phyloP scores from a whole-genome alignment of 2,113 vertebrate species.

The Collichthys lucidus region DNA sequence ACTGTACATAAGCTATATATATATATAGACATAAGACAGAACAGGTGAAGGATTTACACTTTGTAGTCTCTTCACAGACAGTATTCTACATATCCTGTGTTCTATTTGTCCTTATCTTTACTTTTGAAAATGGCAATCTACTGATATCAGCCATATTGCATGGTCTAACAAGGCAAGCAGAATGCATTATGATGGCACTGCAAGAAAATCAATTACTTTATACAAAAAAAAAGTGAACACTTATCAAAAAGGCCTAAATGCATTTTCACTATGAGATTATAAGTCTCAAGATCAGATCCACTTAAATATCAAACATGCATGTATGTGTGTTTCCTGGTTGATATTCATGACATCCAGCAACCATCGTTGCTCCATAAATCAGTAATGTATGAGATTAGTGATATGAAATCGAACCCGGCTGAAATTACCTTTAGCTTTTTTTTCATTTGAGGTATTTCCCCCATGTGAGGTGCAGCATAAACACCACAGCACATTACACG shows the following conservation, averaged over 20 bases:
- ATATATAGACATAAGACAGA: no score
- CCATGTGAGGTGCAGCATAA: not conserved
- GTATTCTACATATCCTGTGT: not conserved
- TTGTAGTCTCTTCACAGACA: not conserved
- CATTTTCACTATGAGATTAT: slow-evolving; percentile 12
- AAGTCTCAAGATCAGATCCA: slow-evolving; percentile 11
- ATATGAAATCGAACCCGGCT: slow-evolving; percentile 6
- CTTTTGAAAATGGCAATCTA: slow-evolving; percentile 8
- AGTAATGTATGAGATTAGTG: not conserved
- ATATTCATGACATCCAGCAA: slow-evolving; percentile 2
- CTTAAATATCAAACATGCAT: slow-evolving; percentile 2
- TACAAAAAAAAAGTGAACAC: slow-evolving; percentile 1
- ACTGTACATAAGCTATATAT: not conserved
- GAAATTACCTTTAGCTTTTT: not conserved
- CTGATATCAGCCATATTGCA: slow-evolving; percentile 21
- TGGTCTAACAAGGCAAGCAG: slow-evolving; percentile 18
- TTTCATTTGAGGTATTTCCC: not conserved
- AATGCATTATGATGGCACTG: slow-evolving; percentile 16
- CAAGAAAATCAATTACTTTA: slow-evolving; percentile 38
- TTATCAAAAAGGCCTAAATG: slow-evolving; percentile 15
- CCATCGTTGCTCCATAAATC: not conserved
- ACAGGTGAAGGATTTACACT: not conserved
- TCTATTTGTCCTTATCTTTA: slow-evolving; percentile 20
- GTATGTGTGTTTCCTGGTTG: not conserved
- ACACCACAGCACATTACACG: no score